Conservation (phyloP, 2,797 vertebrate species). For the Coendou prehensilis region DNA sequence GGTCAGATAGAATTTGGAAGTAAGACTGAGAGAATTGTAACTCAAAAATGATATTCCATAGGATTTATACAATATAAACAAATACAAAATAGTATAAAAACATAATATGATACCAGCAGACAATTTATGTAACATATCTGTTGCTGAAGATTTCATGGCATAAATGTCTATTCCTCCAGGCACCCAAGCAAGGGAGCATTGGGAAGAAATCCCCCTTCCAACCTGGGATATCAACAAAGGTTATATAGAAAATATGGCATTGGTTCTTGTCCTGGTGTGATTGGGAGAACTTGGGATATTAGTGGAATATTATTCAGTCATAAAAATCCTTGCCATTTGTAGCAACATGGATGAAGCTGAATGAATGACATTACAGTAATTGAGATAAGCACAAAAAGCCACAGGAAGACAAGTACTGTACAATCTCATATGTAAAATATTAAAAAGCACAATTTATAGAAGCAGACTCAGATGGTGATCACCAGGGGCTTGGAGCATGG, state of each 20-base stretch:
- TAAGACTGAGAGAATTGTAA: not conserved
- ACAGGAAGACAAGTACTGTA: not conserved
- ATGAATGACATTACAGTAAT: not conserved
- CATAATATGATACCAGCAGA: not conserved
- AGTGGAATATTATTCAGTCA: not conserved
- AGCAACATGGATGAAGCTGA: not conserved
- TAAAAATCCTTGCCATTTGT: not conserved
- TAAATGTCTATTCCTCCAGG: not conserved
- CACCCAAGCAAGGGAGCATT: no score
- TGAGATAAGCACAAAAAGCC: not conserved
- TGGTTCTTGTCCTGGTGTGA: not conserved
- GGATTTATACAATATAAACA: not conserved
- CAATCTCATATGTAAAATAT: not conserved
- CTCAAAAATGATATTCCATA: not conserved
- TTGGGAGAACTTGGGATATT: not conserved
- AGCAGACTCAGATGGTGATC: no score
- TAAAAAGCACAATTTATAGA: not conserved
- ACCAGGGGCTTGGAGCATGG: rapidly evolving
- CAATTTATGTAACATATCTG: no score
- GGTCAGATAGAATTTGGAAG: not conserved
- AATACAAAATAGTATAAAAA: not conserved
- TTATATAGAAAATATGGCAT: not conserved
- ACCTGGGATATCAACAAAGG: not conserved
- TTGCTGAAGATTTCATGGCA: not conserved
- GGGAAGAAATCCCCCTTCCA: not conserved